Evolutionary conservation across 2,888 invertebrate genomes (phyloP).

Genomic region (Ceraclea dissimilis): DNA sequence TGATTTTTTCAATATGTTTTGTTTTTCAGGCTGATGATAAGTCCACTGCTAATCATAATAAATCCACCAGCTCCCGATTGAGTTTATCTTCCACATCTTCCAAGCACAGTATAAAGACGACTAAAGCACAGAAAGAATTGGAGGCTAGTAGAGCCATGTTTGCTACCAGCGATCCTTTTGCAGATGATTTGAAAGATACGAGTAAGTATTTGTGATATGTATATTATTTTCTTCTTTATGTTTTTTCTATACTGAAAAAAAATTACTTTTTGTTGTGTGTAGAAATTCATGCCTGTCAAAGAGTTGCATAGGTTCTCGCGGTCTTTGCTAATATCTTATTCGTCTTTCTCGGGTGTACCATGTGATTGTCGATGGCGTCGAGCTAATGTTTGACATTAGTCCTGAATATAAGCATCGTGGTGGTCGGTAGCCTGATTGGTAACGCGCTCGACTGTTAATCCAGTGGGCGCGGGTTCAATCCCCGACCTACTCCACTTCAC

Average conservation of each 20-base stretch:
- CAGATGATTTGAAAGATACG: conserved; percentile 42
- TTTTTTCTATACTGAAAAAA: background rate
- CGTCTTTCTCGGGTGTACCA: too few relatives aligned
- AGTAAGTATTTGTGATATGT: conserved; percentile 39
- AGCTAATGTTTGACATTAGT: too few relatives aligned
- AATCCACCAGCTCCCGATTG: background rate
- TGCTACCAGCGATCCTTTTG: conserved; percentile 40
- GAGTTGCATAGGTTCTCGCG: too few relatives aligned
- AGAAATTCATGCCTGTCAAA: background rate
- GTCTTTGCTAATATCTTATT: too few relatives aligned
- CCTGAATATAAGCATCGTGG: too few relatives aligned
- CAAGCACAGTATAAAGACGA: conserved; percentile 6
- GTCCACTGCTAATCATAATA: background rate
- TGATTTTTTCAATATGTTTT: too few relatives aligned
- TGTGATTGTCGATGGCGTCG: too few relatives aligned
- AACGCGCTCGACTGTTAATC: too few relatives aligned
- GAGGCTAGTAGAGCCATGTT: conserved; percentile 44
- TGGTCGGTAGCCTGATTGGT: too few relatives aligned
- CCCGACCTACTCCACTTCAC: too few relatives aligned
- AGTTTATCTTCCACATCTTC: background rate
- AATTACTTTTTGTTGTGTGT: background rate
- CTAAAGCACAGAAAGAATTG: conserved; percentile 16
- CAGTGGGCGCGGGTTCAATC: too few relatives aligned
- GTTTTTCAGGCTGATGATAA: conserved; percentile 8
- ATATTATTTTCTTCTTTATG: conserved; percentile 9